These are phyloP conservation scores for Cacoxenus indagator DNA, from an alignment of 2,888 invertebrate genomes.

Conservation along the genomic window DNA sequence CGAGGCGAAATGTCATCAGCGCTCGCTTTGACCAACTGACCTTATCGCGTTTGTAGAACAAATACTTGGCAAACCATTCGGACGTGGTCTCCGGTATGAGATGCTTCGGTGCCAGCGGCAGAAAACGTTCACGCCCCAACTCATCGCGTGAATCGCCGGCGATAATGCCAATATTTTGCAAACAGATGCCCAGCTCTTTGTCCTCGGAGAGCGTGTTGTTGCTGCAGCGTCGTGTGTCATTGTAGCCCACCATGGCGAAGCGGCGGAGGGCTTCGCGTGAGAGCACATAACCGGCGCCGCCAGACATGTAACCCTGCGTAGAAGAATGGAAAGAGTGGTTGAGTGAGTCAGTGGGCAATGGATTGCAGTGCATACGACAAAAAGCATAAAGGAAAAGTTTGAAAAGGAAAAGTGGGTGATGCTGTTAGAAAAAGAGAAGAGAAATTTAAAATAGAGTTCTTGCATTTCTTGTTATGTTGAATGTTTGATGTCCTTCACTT, in stretches of 20 bases:
- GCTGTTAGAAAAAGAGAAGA: not conserved
- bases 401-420: too few relatives aligned
- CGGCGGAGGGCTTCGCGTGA: conserved; percentile 84
- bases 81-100: conserved; percentile 81
- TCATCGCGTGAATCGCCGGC: conserved; percentile 93
- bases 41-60: conserved; percentile 88
- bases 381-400: not conserved
- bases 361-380: not conserved
- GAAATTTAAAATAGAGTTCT: too few relatives aligned
- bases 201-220: conserved; percentile 71
- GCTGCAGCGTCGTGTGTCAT: conserved; percentile 72
- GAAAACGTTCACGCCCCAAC: conserved; percentile 88
- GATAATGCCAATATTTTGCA: conserved; percentile 86
- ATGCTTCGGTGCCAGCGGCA: conserved; percentile 84
- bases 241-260: conserved; percentile 82
- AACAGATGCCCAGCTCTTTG: conserved; percentile 76
- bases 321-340: not conserved
- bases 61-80: conserved; percentile 96
- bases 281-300: conserved; percentile 94
- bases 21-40: conserved; percentile 41
- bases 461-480: too few relatives aligned
- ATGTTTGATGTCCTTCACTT: too few relatives aligned
- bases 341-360: conserved; percentile 2
- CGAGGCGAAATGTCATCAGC: too few relatives aligned
- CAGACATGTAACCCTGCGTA: conserved; percentile 92